Evolutionary conservation across 2,888 invertebrate species (phyloP).

Genomic region (Drosophila affinis): DNA sequence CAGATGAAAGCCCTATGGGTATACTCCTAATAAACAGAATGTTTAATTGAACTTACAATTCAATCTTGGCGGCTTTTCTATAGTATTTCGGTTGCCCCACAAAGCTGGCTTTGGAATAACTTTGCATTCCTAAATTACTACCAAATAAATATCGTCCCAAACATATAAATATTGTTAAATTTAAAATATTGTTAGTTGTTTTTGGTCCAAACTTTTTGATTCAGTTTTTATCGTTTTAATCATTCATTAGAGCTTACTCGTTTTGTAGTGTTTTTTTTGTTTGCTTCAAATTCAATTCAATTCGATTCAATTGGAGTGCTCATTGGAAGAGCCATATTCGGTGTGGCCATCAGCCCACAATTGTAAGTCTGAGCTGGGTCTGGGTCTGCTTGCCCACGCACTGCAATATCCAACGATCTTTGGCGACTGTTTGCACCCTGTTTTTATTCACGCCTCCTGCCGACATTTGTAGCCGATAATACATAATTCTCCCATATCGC

Average conservation of each 20-base stretch:
- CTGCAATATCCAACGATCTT: conserved; percentile 11
- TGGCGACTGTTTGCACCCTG: conserved; percentile 43
- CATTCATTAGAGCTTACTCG: conserved; percentile 14
- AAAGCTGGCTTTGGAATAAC: conserved; percentile 5
- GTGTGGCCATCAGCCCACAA: conserved; percentile 54
- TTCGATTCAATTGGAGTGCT: conserved; percentile 64
- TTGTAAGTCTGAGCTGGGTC: conserved; percentile 25
- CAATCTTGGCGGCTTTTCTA: too few species aligned
- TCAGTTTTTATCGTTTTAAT: conserved; percentile 3
- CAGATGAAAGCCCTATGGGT: not conserved
- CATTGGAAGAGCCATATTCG: conserved; percentile 70
- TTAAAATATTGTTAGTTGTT: conserved; percentile 1
- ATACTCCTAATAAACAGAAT: too few species aligned
- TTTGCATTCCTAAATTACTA: conserved; percentile 4
- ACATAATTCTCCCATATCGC: conserved; percentile 36
- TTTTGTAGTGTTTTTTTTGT: not conserved
- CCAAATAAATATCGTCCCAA: conserved; percentile 1
- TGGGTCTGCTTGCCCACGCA: conserved; percentile 60
- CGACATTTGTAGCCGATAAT: conserved; percentile 41
- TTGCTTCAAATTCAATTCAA: conserved; percentile 46
- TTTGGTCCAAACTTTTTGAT: conserved; percentile 20
- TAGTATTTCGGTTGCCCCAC: not conserved
- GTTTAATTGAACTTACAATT: too few species aligned
- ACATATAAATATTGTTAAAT: conserved; percentile 13
- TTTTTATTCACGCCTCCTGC: conserved; percentile 71